Percentiles rank a stretch among this genome's conserved stretches.
Conservation (phyloP, 2,113 vertebrate species). For the Prinia subflava region DNA sequence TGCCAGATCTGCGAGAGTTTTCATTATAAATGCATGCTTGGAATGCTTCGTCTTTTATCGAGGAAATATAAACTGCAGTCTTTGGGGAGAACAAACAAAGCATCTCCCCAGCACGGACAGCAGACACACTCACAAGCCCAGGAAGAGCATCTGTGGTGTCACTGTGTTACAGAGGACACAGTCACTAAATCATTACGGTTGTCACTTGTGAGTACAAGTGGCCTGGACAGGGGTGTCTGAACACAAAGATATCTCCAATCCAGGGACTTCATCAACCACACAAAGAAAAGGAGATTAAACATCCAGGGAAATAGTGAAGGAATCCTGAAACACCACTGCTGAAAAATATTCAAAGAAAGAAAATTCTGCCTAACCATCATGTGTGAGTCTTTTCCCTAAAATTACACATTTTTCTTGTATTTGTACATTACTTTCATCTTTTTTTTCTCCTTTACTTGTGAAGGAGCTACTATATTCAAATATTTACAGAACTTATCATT, state of each 20-base stretch:
- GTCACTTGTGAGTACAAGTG: neutral
- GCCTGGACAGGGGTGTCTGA: neutral
- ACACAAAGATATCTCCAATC: neutral
- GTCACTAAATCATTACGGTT: neutral
- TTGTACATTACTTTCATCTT: neutral
- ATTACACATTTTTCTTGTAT: neutral
- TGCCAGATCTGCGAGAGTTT: neutral
- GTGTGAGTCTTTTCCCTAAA: neutral
- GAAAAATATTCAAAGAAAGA: neutral
- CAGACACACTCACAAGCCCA: neutral
- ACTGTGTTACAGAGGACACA: neutral
- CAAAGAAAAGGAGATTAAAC: neutral
- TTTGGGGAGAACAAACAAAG: neutral
- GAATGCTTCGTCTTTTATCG: conserved; percentile 7
- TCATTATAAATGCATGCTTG: neutral
- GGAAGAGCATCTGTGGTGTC: neutral
- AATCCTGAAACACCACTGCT: neutral
- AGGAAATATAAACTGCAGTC: neutral
- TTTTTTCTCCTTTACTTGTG: neutral
- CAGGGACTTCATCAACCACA: neutral
- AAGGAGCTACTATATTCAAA: neutral
- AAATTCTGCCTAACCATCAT: neutral
- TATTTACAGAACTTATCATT: fast-evolving
- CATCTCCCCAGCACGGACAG: neutral
- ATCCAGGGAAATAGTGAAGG: neutral